Evolutionary conservation across 2,797 vertebrate genomes (phyloP), one percentile per base, ranked within the genome.

Genomic region (Cossypha caffra): DNA sequence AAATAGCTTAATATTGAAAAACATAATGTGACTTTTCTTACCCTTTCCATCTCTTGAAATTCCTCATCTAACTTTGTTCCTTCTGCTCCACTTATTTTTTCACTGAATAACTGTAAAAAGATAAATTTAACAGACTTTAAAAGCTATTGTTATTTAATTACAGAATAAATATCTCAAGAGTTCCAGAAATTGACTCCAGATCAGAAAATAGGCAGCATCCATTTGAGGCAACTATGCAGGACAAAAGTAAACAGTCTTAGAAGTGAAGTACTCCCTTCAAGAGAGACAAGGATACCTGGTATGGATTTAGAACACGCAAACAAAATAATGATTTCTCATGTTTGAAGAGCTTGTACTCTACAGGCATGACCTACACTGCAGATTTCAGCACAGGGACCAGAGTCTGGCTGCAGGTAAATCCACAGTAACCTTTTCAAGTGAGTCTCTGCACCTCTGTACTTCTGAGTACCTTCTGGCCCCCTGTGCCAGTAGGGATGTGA

Each of bases 21-120:
- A 10, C 3, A 26, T 11, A n/a, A 51, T 2, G 2, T n/a, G 66
- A 51, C 5, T 80, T 95, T 67, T 86, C 99, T 98, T 98, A 99
- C 99, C 98, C 98, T 98, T 97, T 99, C 99, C 99, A 99, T 99
- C 97, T 99, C 99, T 94, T 98, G 98, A 94, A 99, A 99, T 81
- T 99, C 99, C 42, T 99, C 98, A 94, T 99, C 98, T 35, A 99
- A 98, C 95, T 99, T 99, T 2, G 99, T 99, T 92, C 99, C 99
- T 98, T 99, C 99, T 5, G 98, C 98, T 55, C 99, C 99, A 29
- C 98, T 99, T 96, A 99, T 99, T 98, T 99, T 99, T 94, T 99
- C 99, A 97, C 99, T 99, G 95, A 99, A 98, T 5, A 99, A 98
- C 99, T 99, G 97, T 67, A 97, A 90, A 95, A 92, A 95, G 16